Conservation (phyloP, 1,140 invertebrate genomes). For the Batillaria attramentaria region DNA sequence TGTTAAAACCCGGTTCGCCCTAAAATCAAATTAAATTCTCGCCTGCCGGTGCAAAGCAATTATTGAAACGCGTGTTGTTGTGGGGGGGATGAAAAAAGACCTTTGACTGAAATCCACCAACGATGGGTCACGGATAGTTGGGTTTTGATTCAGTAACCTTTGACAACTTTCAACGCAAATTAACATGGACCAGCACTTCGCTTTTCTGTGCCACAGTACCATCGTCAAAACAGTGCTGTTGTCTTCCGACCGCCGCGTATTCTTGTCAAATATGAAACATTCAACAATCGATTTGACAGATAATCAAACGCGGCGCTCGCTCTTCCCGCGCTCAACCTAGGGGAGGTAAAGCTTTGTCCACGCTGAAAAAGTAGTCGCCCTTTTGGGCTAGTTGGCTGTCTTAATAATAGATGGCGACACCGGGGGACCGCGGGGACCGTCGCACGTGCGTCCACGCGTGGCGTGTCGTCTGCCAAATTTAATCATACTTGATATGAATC, state of each 20-base stretch:
- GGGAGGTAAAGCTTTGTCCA: constrained; percentile 28
- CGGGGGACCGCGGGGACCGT: constrained; percentile 8
- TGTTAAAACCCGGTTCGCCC: too few relatives aligned
- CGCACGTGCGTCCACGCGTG: constrained; percentile 25
- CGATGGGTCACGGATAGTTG: too few relatives aligned
- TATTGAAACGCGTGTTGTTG: too few relatives aligned
- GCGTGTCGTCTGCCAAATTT: constrained; percentile 34
- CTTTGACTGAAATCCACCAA: too few relatives aligned
- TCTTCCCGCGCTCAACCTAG: too few relatives aligned
- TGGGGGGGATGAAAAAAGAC: too few relatives aligned
- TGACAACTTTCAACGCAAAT: neutral
- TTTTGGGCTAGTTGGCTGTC: constrained; percentile 20
- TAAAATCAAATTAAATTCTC: too few relatives aligned
- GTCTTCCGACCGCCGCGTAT: neutral
- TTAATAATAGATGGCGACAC: constrained; percentile 33
- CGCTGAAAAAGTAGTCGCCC: constrained; percentile 17
- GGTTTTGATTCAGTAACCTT: neutral
- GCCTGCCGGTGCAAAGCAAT: too few relatives aligned
- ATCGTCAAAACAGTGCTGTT: neutral
- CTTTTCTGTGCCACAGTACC: neutral
- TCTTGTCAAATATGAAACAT: constrained; percentile 9
- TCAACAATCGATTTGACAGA: constrained; percentile 15
- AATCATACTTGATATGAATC: constrained; percentile 32
- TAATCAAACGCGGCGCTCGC: constrained; percentile 18
- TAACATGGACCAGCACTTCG: neutral